Conservation (phyloP, 2,888 invertebrate genomes). For the Spicauda simplicius region DNA sequence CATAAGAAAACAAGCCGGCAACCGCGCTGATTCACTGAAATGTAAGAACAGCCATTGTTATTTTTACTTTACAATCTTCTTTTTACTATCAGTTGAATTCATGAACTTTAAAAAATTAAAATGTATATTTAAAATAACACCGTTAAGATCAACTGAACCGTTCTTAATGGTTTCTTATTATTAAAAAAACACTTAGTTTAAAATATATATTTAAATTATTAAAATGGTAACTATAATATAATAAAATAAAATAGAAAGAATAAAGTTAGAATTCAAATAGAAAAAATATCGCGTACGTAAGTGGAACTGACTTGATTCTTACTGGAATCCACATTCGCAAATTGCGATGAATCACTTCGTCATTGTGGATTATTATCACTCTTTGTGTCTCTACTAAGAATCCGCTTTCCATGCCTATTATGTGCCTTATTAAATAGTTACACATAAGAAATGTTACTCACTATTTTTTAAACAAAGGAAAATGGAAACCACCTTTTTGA, state of each 20-base stretch:
- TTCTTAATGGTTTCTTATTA: no score
- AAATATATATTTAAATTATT: no score
- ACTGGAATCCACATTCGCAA: constrained; percentile 43
- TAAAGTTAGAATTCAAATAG: neutral
- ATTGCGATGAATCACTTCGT: constrained; percentile 46
- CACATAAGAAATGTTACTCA: neutral
- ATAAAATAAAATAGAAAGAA: neutral
- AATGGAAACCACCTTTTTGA: neutral
- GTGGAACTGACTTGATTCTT: constrained; percentile 38
- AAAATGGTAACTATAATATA: no score
- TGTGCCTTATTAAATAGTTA: constrained; percentile 7
- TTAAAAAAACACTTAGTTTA: no score
- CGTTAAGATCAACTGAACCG: no score
- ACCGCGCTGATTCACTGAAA: no score
- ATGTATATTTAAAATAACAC: no score
- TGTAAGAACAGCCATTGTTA: no score
- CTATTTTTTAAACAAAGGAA: neutral
- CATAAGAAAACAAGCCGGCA: no score
- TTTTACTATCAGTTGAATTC: no score
- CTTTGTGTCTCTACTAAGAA: constrained; percentile 19
- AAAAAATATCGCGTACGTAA: constrained; percentile 22
- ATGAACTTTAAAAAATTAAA: no score
- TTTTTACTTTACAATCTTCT: no score
- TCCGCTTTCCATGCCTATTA: constrained; percentile 4
- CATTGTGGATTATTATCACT: constrained; percentile 42